These are phyloP conservation scores for Istiophorus platypterus DNA, from an alignment of 2,113 vertebrate species.

Conservation along the genomic window DNA sequence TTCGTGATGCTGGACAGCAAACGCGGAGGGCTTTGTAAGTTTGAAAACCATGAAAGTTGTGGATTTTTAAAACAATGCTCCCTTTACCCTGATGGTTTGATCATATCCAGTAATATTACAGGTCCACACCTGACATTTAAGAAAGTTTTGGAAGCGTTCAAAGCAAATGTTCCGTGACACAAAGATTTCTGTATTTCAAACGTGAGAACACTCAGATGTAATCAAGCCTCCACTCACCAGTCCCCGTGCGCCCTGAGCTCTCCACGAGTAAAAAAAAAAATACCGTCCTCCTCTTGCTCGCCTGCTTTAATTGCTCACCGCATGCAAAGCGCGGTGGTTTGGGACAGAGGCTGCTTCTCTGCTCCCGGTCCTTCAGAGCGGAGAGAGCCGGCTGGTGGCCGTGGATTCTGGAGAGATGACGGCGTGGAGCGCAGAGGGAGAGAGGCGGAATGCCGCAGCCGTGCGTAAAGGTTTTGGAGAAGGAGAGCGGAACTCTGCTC, in stretches of 20 bases:
- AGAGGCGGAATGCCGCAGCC: conserved; percentile 12
- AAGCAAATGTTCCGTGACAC: background rate
- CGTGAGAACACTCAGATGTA: background rate
- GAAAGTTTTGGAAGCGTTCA: background rate
- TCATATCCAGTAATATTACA: background rate
- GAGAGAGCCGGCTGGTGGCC: background rate
- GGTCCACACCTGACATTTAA: background rate
- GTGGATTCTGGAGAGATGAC: background rate
- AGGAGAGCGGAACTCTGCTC: conserved; percentile 55
- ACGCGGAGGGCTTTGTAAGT: background rate
- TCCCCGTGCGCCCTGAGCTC: conserved; percentile 58
- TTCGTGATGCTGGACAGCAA: background rate
- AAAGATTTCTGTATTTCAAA: background rate
- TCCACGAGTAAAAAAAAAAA: conserved; percentile 55
- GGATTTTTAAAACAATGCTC: no score
- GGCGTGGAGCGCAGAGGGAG: background rate
- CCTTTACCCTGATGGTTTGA: background rate
- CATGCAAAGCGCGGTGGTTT: conserved; percentile 46
- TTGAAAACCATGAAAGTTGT: background rate
- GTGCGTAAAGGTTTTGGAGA: conserved; percentile 62
- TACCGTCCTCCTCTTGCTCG: conserved; percentile 69
- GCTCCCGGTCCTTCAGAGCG: conserved; percentile 18
- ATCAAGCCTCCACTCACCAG: conserved; percentile 69
- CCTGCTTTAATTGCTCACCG: conserved; percentile 51
- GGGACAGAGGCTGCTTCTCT: conserved; percentile 19